These are phyloP conservation scores for Etheostoma perlongum DNA, from an alignment of 2,797 vertebrate genomes.

Conservation along the genomic window DNA sequence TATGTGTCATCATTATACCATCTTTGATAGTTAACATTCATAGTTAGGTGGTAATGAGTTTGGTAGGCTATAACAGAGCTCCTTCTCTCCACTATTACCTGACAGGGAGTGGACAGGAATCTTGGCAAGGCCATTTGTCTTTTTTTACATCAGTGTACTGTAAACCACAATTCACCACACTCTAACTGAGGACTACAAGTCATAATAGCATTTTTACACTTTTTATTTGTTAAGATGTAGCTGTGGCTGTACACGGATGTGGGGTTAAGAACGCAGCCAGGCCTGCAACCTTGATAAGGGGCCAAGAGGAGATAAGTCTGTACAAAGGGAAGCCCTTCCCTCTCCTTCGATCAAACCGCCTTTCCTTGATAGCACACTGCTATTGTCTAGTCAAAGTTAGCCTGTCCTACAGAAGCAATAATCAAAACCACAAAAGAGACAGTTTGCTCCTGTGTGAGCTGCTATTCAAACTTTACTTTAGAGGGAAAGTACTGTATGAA, in stretches of 20 bases:
- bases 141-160: background rate
- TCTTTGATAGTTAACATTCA: background rate
- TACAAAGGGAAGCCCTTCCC: slow-evolving; percentile 71
- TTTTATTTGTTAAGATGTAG: slow-evolving; percentile 14
- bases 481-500: background rate
- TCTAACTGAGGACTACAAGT: background rate
- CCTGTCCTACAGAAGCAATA: slow-evolving; percentile 7
- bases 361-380: slow-evolving; percentile 39
- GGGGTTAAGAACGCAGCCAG: slow-evolving; percentile 49
- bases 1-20: no score
- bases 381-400: slow-evolving; percentile 40
- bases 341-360: slow-evolving; percentile 22
- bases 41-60: background rate
- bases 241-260: slow-evolving; percentile 8
- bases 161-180: slow-evolving; percentile 8
- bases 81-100: background rate
- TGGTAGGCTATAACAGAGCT: background rate
- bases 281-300: slow-evolving; percentile 55
- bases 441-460: slow-evolving; percentile 4
- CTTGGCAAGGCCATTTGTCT: background rate
- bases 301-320: slow-evolving; percentile 64
- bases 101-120: slow-evolving; percentile 37
- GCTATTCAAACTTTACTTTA: slow-evolving; percentile 1
- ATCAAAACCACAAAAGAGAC: slow-evolving; percentile 11
- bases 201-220: slow-evolving; percentile 1